Evolutionary conservation across 2,797 vertebrate species (phyloP).

Genomic region (Coregonus sp.): DNA sequence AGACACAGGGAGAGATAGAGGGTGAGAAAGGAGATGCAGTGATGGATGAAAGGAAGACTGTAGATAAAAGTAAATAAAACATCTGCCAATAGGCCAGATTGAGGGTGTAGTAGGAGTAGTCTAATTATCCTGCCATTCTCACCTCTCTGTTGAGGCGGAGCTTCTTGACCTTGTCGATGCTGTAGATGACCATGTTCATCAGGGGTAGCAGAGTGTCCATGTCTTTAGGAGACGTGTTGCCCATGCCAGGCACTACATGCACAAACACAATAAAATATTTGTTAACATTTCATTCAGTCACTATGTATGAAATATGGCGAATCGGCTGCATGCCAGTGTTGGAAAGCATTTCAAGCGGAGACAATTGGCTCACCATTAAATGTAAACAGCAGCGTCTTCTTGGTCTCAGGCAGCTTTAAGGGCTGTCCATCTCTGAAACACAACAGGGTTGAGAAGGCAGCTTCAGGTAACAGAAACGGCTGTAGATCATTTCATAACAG

Average conservation of each 20-base stretch:
- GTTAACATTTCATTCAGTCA: background rate
- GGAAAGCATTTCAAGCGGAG: background rate
- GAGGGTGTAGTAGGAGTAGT: background rate
- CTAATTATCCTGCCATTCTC: slow-evolving; percentile 43
- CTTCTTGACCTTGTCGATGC: slow-evolving; percentile 97
- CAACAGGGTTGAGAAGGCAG: slow-evolving; percentile 3
- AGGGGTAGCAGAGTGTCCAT: slow-evolving; percentile 95
- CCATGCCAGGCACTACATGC: slow-evolving; percentile 91
- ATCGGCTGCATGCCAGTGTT: background rate
- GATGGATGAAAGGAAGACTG: background rate
- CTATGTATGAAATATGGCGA: background rate
- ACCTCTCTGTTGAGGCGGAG: slow-evolving; percentile 98
- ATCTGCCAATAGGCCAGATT: background rate
- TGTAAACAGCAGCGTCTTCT: slow-evolving; percentile 98
- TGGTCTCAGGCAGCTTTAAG: slow-evolving; percentile 97
- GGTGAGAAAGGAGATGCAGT: background rate
- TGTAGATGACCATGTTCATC: slow-evolving; percentile 99
- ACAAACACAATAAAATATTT: slow-evolving; percentile 30
- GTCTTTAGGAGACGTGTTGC: slow-evolving; percentile 98
- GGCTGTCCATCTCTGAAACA: slow-evolving; percentile 93
- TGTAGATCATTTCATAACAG: background rate
- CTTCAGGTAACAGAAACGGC: background rate
- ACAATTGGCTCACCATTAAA: slow-evolving; percentile 87
- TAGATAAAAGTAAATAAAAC: background rate
- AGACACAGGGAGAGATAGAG: background rate